Evolutionary conservation across 2,888 invertebrate species (phyloP).

Genomic region (Anaspis maculata): DNA sequence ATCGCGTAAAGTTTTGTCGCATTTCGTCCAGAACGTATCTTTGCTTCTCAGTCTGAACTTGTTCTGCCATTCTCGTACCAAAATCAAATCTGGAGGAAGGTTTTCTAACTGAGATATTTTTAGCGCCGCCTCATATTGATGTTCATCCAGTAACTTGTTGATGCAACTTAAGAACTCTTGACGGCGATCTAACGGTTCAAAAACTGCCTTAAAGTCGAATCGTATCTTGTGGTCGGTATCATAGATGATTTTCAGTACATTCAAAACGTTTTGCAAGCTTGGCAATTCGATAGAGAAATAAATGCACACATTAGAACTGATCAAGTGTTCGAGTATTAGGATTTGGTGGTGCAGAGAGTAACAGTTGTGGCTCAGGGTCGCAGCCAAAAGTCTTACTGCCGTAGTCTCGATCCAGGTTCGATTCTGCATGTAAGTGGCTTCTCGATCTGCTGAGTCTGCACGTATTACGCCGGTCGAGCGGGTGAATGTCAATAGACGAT

Average conservation of each 20-base stretch:
- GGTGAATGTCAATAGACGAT: slow-evolving; percentile 26
- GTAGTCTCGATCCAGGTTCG: slow-evolving; percentile 50
- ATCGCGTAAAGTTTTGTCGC: slow-evolving; percentile 53
- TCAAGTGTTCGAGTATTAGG: slow-evolving; percentile 52
- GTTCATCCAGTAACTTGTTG: slow-evolving; percentile 43
- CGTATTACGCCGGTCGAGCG: slow-evolving; percentile 30
- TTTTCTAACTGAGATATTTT: slow-evolving; percentile 48
- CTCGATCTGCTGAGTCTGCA: slow-evolving; percentile 34
- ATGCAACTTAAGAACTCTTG: slow-evolving; percentile 49
- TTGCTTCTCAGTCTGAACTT: slow-evolving; percentile 44
- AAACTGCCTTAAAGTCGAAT: slow-evolving; percentile 44
- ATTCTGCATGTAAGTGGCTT: slow-evolving; percentile 45
- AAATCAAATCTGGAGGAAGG: slow-evolving; percentile 46
- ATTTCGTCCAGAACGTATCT: slow-evolving; percentile 50
- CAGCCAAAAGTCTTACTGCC: slow-evolving; percentile 52
- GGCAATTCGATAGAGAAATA: slow-evolving; percentile 44
- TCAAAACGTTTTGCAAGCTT: slow-evolving; percentile 39
- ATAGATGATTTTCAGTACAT: slow-evolving; percentile 21
- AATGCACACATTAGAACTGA: slow-evolving; percentile 49
- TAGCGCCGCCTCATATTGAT: slow-evolving; percentile 50
- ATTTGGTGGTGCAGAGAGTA: slow-evolving; percentile 56
- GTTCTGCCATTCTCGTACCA: slow-evolving; percentile 49
- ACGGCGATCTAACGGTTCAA: slow-evolving; percentile 32
- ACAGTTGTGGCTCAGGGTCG: slow-evolving; percentile 53
- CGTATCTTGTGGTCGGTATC: slow-evolving; percentile 42